Base-by-base conservation (phyloP, 2,888 invertebrate genomes). In the Hetaerina titia region DNA sequence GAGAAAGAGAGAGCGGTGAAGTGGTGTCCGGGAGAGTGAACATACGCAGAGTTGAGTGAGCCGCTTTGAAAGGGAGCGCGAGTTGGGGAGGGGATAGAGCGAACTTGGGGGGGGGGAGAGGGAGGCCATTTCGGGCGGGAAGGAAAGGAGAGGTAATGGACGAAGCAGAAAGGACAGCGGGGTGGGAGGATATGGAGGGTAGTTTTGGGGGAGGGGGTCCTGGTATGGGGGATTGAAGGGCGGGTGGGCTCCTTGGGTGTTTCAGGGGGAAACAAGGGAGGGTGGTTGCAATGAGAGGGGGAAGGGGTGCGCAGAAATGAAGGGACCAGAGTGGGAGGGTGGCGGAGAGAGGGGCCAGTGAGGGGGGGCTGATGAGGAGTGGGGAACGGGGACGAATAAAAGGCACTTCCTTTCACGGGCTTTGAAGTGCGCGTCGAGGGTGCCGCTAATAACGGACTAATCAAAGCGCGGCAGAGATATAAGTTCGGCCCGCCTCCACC, bases 391-490 rank as follows among this genome's bases (percentile, higher is more conserved):
- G 7, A 25, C 56, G 90, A 45, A 90, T 90, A 90, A 90, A 90
- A 90, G 90, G 90, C 63, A 31, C 64, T 58, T 45, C 89, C 69
- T 57, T 22, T 90, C 64, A 63, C 63, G 64, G 90, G 56, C 69
- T 74, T 92, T 92, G 92, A 92, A 92, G 92, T 92, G 69, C 31
- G 64, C 69, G 56, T 56, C 69, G 92, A 92, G 92, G 92, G 92
- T 56, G 74, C 92, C 92, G 92, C 92, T 92, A 92, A 92, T 92
- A 92, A 92, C 92, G 92, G 69, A 74, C 92, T 92, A 92, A 92
- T 92, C 92, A 92, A 92, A 92, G 92, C 92, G 92, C 92, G 92
- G 92, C 69, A 74, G 69, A 69, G 92, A 92, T 92, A 92, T 74
- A 92, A 92, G 92, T 56, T 45, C 92, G 57, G 90, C 15, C n/a